Percentiles rank a stretch among this genome's conserved stretches.
Conservation (phyloP, 1,140 invertebrate species). For the Halyomorpha halys region DNA sequence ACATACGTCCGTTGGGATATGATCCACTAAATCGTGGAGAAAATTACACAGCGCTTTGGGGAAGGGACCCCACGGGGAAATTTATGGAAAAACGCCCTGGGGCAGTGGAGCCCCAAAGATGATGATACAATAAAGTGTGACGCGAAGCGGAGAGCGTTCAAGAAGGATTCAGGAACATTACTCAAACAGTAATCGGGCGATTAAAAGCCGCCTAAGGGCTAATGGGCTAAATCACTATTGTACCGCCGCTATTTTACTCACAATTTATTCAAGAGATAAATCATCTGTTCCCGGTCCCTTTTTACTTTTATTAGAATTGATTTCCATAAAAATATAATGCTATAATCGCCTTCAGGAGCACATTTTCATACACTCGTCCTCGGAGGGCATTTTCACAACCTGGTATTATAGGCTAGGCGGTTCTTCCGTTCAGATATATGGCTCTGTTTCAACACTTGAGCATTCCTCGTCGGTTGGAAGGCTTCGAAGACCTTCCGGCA, state of each 20-base stretch:
- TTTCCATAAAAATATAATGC: too few relatives aligned
- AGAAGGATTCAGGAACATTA: background rate
- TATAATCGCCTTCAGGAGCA: too few relatives aligned
- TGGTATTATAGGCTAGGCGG: too few relatives aligned
- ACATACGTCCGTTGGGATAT: too few relatives aligned
- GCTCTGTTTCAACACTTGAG: too few relatives aligned
- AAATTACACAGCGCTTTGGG: too few relatives aligned
- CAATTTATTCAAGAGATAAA: constrained; percentile 1
- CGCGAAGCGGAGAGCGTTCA: background rate
- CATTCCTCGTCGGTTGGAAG: too few relatives aligned
- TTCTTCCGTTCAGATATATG: too few relatives aligned
- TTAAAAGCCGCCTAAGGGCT: background rate
- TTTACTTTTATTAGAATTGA: background rate
- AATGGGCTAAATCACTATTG: background rate
- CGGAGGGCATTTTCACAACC: too few relatives aligned
- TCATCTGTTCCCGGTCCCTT: background rate
- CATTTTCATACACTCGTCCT: too few relatives aligned
- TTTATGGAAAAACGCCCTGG: constrained; percentile 5
- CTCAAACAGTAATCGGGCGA: background rate
- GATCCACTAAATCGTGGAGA: too few relatives aligned
- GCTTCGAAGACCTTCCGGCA: too few relatives aligned
- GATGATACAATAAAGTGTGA: constrained; percentile 2
- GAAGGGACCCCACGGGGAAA: background rate
- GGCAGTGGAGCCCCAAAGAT: background rate
- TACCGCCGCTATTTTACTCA: constrained; percentile 4